These are phyloP conservation scores for Falco biarmicus DNA, from an alignment of 2,797 vertebrate genomes.

Conservation along the genomic window DNA sequence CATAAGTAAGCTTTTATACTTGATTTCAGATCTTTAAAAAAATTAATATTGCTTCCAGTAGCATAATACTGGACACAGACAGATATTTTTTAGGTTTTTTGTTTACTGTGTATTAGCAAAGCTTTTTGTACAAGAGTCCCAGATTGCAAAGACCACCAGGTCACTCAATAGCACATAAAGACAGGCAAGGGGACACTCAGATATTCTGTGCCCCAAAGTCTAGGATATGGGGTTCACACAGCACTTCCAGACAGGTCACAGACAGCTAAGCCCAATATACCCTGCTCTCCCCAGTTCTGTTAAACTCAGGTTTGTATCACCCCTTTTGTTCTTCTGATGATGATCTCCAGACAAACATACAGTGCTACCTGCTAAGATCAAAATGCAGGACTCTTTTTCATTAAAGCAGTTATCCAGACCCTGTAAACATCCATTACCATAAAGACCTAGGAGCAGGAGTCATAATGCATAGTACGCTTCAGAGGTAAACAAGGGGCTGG, in stretches of 20 bases:
- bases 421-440: background rate
- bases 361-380: background rate
- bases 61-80: background rate
- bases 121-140: background rate
- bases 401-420: background rate
- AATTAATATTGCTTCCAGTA: background rate
- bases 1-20: background rate
- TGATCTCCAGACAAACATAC: background rate
- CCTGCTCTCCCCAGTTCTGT: background rate
- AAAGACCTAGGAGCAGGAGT: background rate
- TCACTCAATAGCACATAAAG: background rate
- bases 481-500: background rate
- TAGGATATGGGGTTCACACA: background rate
- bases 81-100: background rate
- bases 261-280: background rate
- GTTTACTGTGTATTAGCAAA: background rate
- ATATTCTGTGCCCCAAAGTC: rapidly evolving
- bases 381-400: background rate
- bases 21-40: background rate
- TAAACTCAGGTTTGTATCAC: background rate
- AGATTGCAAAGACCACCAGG: background rate
- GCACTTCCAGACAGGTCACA: background rate
- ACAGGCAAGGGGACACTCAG: background rate
- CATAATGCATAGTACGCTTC: background rate
- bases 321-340: background rate